Conservation (phyloP, 2,888 invertebrate genomes). For the Drosophila aldrichi region DNA sequence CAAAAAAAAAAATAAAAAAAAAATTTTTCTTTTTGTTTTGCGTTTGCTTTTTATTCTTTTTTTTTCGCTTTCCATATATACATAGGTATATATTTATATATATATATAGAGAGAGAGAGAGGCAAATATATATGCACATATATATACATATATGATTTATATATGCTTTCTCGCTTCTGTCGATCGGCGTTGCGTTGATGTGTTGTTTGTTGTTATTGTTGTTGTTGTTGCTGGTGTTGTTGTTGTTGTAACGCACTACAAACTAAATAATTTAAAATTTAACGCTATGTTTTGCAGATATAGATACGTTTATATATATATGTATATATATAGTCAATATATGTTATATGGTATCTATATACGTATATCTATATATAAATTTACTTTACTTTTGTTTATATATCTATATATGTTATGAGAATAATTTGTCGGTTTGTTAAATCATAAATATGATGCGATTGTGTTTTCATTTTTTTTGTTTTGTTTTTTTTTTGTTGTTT, state of each 20-base stretch:
- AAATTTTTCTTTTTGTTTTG: slow-evolving; percentile 64
- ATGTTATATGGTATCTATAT: slow-evolving; percentile 21
- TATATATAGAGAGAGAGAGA: slow-evolving; percentile 12
- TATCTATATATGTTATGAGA: slow-evolving; percentile 33
- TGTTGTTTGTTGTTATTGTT: slow-evolving; percentile 19
- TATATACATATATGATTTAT: slow-evolving; percentile 8
- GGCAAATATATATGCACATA: slow-evolving; percentile 29
- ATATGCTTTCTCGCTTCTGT: slow-evolving; percentile 25
- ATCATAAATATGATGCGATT: slow-evolving; percentile 51
- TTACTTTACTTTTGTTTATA: slow-evolving; percentile 4
- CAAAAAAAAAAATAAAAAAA: slow-evolving; percentile 76
- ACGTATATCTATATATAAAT: slow-evolving; percentile 35
- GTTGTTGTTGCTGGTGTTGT: slow-evolving; percentile 31
- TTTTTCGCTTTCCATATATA: slow-evolving; percentile 40
- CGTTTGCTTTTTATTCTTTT: slow-evolving; percentile 57
- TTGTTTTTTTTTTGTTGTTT: slow-evolving; percentile 13
- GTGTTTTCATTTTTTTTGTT: slow-evolving; percentile 30
- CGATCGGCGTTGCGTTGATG: slow-evolving; percentile 35
- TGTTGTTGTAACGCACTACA: slow-evolving; percentile 71
- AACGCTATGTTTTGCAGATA: slow-evolving; percentile 62
- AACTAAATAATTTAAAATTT: slow-evolving; percentile 73
- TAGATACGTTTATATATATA: slow-evolving; percentile 45
- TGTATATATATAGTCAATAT: slow-evolving; percentile 53
- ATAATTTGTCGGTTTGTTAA: slow-evolving; percentile 28
- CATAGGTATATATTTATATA: slow-evolving; percentile 15